phyloP scores from a whole-genome alignment of 2,888 invertebrate genomes.

The Mythimna albipuncta region DNA sequence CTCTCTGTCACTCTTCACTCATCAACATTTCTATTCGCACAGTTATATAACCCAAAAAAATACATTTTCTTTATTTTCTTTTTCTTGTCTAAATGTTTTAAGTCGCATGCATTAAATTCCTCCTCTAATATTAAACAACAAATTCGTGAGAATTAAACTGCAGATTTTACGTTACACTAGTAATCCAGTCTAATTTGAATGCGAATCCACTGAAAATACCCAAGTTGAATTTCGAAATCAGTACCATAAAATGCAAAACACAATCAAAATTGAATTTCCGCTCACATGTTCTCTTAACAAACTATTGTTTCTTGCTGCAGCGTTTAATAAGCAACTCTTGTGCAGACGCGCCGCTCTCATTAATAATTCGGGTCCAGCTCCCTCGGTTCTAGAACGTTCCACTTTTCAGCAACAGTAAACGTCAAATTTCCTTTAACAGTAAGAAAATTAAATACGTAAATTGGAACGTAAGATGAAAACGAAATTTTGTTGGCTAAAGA shows the following conservation, averaged over 20 bases:
- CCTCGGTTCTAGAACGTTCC: slow-evolving; percentile 56
- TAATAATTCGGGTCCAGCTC: slow-evolving; percentile 66
- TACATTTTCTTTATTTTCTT: neutral
- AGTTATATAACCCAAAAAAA: too few species aligned
- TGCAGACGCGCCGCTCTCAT: slow-evolving; percentile 61
- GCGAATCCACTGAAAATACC: slow-evolving; percentile 3
- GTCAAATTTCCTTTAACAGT: slow-evolving; percentile 47
- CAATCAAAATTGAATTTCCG: slow-evolving; percentile 39
- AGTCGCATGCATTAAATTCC: too few species aligned
- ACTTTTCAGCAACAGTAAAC: slow-evolving; percentile 51
- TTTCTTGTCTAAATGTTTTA: neutral
- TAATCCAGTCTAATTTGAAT: neutral
- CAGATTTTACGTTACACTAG: neutral
- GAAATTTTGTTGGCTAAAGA: slow-evolving; percentile 7
- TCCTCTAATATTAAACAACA: neutral
- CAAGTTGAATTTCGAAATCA: slow-evolving; percentile 4
- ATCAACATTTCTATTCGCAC: neutral
- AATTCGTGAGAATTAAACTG: neutral
- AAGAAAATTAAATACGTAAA: slow-evolving; percentile 54
- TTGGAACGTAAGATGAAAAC: slow-evolving; percentile 40
- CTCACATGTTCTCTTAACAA: slow-evolving; percentile 47
- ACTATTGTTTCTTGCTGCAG: slow-evolving; percentile 60
- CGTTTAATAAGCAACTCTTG: slow-evolving; percentile 60
- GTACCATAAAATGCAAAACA: slow-evolving; percentile 30
- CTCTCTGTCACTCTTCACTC: neutral